A percentile compares a stretch with the other conserved stretches of the same genome.
Conservation (phyloP, 2,113 vertebrate species). For the Crocuta crocuta region DNA sequence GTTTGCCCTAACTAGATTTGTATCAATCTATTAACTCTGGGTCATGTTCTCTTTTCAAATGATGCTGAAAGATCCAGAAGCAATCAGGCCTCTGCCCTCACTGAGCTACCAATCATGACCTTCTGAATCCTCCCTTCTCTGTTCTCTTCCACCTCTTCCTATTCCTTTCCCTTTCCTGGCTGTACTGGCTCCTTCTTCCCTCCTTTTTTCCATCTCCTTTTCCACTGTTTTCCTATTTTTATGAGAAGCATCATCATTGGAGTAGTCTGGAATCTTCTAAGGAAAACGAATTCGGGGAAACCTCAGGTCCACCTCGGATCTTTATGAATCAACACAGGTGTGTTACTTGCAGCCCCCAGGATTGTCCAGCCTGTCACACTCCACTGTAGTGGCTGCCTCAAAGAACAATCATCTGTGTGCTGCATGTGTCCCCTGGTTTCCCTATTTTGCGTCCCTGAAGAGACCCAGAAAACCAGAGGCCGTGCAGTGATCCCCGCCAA, state of each 20-base stretch:
- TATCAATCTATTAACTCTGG: background rate
- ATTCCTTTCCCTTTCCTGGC: background rate
- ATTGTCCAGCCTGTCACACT: background rate
- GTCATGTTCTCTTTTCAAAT: background rate
- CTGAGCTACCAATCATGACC: background rate
- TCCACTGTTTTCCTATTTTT: background rate
- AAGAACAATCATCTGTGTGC: background rate
- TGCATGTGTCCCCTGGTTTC: background rate
- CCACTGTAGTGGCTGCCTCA: background rate
- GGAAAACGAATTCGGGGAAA: background rate
- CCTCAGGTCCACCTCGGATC: background rate
- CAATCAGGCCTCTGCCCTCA: background rate
- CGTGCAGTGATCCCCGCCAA: background rate
- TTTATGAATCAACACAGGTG: background rate
- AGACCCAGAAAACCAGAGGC: background rate
- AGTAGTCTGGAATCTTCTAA: background rate
- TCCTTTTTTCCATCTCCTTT: background rate
- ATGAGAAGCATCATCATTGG: background rate
- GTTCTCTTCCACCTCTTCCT: background rate
- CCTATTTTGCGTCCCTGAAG: background rate
- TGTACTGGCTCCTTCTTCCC: background rate
- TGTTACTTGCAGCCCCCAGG: background rate
- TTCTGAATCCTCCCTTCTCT: rapidly evolving
- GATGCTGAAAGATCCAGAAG: background rate
- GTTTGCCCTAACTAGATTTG: background rate